Conservation (phyloP, 2,797 vertebrate genomes). For the Cossypha caffra region DNA sequence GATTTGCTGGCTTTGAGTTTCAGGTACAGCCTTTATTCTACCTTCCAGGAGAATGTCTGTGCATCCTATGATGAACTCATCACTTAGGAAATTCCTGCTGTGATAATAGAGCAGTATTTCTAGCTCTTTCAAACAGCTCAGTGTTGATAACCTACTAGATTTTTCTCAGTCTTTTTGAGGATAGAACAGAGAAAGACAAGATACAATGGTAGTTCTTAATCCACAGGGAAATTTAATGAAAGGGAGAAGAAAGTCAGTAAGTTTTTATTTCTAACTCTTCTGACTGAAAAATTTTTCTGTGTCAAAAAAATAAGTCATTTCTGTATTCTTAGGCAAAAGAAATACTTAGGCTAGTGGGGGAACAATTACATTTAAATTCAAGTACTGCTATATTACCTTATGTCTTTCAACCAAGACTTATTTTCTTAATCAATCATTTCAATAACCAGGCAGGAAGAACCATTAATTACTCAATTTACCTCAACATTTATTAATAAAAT, state of each 20-base stretch:
- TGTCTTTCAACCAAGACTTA: constrained; percentile 33
- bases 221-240: neutral
- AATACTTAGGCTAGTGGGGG: neutral
- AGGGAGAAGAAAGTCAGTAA: neutral
- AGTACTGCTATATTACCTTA: neutral
- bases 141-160: neutral
- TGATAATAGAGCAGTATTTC: constrained; percentile 52
- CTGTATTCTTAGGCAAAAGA: neutral
- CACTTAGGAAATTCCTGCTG: constrained; percentile 44
- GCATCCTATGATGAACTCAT: constrained; percentile 35
- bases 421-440: constrained; percentile 47
- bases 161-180: constrained; percentile 50
- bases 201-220: neutral
- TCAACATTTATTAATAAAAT: constrained; percentile 55
- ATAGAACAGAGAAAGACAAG: constrained; percentile 6
- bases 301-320: neutral
- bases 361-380: constrained; percentile 13
- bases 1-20: constrained; percentile 38
- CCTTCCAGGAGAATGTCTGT: constrained; percentile 36
- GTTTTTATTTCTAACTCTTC: neutral
- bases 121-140: constrained; percentile 23
- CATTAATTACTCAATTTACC: constrained; percentile 29
- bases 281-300: neutral
- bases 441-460: neutral
- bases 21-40: constrained; percentile 46